Evolutionary conservation across 2,888 invertebrate genomes (phyloP), one percentile per base, ranked within the genome.

Genomic region (Eupithecia abbreviata): DNA sequence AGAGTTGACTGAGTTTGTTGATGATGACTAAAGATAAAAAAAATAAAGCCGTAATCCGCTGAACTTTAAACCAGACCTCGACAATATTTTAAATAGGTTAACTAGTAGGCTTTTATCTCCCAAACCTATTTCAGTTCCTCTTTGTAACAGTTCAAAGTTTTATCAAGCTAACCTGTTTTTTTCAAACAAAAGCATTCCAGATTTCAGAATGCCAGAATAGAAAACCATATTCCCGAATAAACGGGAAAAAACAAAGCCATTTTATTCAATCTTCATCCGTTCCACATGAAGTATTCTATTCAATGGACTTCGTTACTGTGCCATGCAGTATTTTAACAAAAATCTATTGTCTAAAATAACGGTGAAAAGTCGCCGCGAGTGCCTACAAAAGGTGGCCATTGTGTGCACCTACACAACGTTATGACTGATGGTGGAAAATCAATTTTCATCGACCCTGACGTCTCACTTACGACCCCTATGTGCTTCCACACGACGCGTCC

Each of bases 371-470:
- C 82, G 82, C 83, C 82, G 81, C 78, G 75, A 73, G 77, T 62
- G 72, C 58, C 58, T 55, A 86, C 85, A 86, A 88, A 87, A 85
- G 84, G 83, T 77, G 81, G 85, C 84, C 76, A 86, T 87, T 88
- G 85, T 88, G 86, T 85, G 85, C 82, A 85, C 86, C 83, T 86
- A 84, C 84, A 86, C 84, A 86, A 76, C 89, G 89, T 90, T 91
- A 93, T 94, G 92, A 94, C 88, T 91, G 91, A 93, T 92, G 91
- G 90, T 84, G 90, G 91, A 91, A 93, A 93, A 94, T 94, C 93
- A 93, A 93, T 94, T 92, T 90, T 88, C 89, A 91, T 92, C 92
- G 91, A 90, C 91, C 92, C 90, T 89, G 90, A 92, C 92, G 89
- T 90, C 91, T 94, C 93, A 92, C 92, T 93, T 89, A 88, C 89